Base-by-base conservation (phyloP, 2,888 invertebrate species). In the Scaptomyza parva region DNA sequence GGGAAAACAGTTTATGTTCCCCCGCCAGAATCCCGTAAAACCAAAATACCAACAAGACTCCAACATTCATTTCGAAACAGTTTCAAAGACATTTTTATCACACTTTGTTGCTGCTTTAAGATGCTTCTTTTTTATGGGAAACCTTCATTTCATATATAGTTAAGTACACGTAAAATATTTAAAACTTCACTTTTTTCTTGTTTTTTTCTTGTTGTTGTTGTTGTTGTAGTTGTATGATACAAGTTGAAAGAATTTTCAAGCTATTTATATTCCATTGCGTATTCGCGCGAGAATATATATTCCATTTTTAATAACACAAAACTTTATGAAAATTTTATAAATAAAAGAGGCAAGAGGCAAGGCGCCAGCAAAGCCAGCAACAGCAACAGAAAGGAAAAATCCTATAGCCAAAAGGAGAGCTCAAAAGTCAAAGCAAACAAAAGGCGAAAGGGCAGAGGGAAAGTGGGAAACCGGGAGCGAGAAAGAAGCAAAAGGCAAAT, bases 301-400 rank as follows among this genome's bases (percentile, higher is more conserved):
- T 84, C 63, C 65, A 79, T 82, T 82, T 82, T 84, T 82, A 79
- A 84, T 82, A 82, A 79, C 67, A 76, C 75, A 68, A 81, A 73
- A 81, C 85, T 82, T 83, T 76, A 82, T 80, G 66, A 82, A 83
- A 84, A 68, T 84, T 82, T 71, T 74, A 82, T 80, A 84, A 76
- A 80, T 71, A 75, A 76, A 78, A 41, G 35, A 17, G 64, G 64
- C 62, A 69, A 54, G 60, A 57, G 47, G 20, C 52, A 41, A 45
- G 47, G 37, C 57, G 47, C 37, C 48, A 60, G 47, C 20, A 55
- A 41, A 45, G 47, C 40, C 57, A 51, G 40, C 48, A 60, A 41
- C 39, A 54, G 51, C 48, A 55, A 11, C 40, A 44, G 26, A n/a
- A 33, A 33, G n/a, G 20, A 18, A 57, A 66, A 40, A 41, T 48